Conservation (phyloP, 2,113 vertebrate genomes). For the Trochalopteron elliotii region DNA sequence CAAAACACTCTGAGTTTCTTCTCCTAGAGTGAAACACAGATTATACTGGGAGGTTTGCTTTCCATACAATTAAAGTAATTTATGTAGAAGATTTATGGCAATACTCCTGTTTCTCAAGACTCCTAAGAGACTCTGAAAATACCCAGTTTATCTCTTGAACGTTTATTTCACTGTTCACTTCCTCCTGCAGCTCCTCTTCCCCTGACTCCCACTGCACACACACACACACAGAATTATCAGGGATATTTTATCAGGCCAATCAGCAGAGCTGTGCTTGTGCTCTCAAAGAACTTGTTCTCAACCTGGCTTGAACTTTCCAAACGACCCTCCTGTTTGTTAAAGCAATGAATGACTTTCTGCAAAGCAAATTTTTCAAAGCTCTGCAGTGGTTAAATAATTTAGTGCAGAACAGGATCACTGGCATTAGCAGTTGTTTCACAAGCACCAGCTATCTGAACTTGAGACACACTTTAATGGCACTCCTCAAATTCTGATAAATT, state of each 20-base stretch:
- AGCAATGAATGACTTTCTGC: background rate
- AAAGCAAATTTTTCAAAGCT: background rate
- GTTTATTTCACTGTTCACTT: no score
- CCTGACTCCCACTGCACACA: background rate
- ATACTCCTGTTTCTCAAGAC: background rate
- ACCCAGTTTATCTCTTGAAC: background rate
- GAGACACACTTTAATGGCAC: background rate
- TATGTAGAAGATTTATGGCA: background rate
- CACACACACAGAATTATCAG: background rate
- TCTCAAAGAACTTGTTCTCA: background rate
- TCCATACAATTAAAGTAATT: background rate
- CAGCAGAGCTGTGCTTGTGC: background rate
- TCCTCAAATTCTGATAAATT: background rate
- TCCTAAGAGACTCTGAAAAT: background rate
- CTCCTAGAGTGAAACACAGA: background rate
- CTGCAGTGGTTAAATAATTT: background rate
- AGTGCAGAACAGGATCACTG: background rate
- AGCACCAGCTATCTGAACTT: background rate
- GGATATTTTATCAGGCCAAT: background rate
- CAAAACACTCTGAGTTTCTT: background rate
- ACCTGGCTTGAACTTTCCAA: background rate
- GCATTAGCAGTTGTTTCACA: background rate
- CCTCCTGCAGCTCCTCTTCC: background rate
- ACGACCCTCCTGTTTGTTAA: background rate
- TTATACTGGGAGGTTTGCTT: background rate